Base-by-base conservation (phyloP, 2,113 vertebrate genomes). In the Zeus faber region DNA sequence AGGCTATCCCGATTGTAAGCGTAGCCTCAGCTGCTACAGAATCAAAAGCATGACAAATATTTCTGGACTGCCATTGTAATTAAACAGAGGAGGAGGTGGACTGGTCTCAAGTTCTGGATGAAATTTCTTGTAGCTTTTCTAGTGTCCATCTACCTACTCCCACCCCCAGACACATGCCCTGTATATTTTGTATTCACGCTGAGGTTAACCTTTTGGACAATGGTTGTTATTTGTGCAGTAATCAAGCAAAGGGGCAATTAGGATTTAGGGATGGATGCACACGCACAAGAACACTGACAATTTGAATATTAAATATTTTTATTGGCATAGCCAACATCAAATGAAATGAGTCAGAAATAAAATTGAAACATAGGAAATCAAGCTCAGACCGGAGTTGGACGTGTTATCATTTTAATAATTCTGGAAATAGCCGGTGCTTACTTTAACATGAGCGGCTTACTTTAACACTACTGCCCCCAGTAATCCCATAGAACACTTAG, bases 381-480 rank as follows among this genome's bases (percentile, higher is more conserved):
- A 2, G 18, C 20, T 20, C 16, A 44, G 20, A 10, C 17, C 20
- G 5, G 25, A 68, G 66, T 63, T 43, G 55, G 45, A 66, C 67
- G 68, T 67, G 67, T 84, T 58, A 72, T 78, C 61, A 13, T 21
- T 77, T 67, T 53, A 21, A 57, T 52, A 29, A 56, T 40, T 62
- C 84, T 83, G 65, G 66, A 87, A 86, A 87, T 85, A 85, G 83
- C 79, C 53, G 5, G 14, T 66, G 79, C 79, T 86, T 86, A 85
- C 73, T 69, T 68, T 82, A 72, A 66, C 72, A 84, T 70, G 70
- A 70, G n/a, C 75, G 53, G 78, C n/a, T n/a, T n/a, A n/a, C n/a
- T n/a, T n/a, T n/a, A n/a, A n/a, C n/a, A n/a, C n/a, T n/a, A n/a
- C n/a, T 57, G 65, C 66, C 74, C 72, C 0, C n/a, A 51, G 57